Evolutionary conservation across 2,888 invertebrate genomes (phyloP), one percentile per base, ranked within the genome.

Genomic region (Danaus chrysippus): DNA sequence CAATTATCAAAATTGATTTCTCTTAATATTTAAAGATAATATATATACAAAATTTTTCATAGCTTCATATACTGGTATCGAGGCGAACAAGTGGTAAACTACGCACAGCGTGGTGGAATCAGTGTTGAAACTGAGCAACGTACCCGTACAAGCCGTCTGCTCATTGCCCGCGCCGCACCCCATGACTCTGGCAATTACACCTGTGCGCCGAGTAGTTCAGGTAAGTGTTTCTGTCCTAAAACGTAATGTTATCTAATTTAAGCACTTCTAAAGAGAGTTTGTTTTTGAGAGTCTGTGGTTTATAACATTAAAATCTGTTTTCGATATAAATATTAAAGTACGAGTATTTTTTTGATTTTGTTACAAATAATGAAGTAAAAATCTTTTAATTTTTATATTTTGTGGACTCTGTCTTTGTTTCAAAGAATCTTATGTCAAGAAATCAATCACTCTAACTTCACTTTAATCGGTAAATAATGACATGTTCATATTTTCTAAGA

Each of bases 181-280:
- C 93, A 94, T 64, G 96, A 97, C 92, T 96, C 95, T 58, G 97
- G 97, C 74, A 97, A 97, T 92, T 97, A 97, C 86, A 97, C 97
- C 54, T 97, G 97, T 85, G 94, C 95, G 73, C 97, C 97, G 63
- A 95, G 95, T 80, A 95, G 95, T 82, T 95, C 95, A 74, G 93
- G 93, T 93, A 71, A 75, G 71, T 53, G n/a, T 49, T 17, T 1
- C n/a, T 17, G 17, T 49, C 10, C 10, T 15, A 17, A 11, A 17
- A 49, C 10, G 5, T 43, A 43, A 46, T 9, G 9, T 5, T 6
- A n/a, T 1, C 5, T 46, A 46, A 13, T 11, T 12, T 34, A 34
- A 34, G 6, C 2, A 34, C 23, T 34, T 5, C 6, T 34, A 5
- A 34, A 34, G 2, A 34, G 6, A 34, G 8, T 34, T 34, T 6